Percentiles rank a stretch among this genome's conserved stretches.
phyloP scores from a whole-genome alignment of 2,797 vertebrate species.

The Diplodus sargus region DNA sequence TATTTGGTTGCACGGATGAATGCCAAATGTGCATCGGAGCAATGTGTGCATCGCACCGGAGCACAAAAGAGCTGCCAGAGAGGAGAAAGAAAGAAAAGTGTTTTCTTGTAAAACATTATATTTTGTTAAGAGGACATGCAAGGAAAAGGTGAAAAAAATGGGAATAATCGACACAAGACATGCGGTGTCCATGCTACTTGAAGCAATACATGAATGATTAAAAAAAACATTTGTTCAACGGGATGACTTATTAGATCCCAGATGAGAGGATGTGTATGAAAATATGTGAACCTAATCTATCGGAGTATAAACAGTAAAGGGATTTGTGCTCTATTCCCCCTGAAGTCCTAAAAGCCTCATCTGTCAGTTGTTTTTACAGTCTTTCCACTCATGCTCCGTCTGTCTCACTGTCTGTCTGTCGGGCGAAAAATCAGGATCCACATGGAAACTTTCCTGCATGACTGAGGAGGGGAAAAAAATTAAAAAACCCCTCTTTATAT shows the following conservation, averaged over 20 bases:
- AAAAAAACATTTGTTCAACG: slow-evolving; percentile 13
- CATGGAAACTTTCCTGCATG: slow-evolving; percentile 77
- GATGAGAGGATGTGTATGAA: slow-evolving; percentile 35
- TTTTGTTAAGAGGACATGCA: slow-evolving; percentile 14
- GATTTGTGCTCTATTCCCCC: slow-evolving; percentile 37
- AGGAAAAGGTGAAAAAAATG: background rate
- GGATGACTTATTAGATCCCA: slow-evolving; percentile 35
- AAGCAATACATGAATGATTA: slow-evolving; percentile 10
- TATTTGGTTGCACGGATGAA: slow-evolving; percentile 66
- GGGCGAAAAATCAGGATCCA: slow-evolving; percentile 66
- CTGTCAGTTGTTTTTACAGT: slow-evolving; percentile 55
- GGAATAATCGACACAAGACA: slow-evolving; percentile 3
- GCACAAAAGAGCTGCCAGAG: slow-evolving; percentile 24
- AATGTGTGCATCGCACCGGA: slow-evolving; percentile 40
- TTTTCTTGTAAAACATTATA: slow-evolving; percentile 11
- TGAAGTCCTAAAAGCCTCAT: slow-evolving; percentile 47
- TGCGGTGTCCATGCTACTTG: background rate
- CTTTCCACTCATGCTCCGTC: slow-evolving; percentile 46
- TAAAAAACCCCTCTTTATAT: slow-evolving; percentile 28
- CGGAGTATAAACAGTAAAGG: slow-evolving; percentile 18
- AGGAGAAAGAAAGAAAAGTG: background rate
- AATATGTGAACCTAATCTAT: slow-evolving; percentile 31
- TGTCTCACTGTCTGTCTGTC: slow-evolving; percentile 42
- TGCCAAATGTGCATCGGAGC: slow-evolving; percentile 59
- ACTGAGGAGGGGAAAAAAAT: slow-evolving; percentile 41